Evolutionary conservation across 2,888 invertebrate species (phyloP).

Genomic region (Aleiodes alternator): DNA sequence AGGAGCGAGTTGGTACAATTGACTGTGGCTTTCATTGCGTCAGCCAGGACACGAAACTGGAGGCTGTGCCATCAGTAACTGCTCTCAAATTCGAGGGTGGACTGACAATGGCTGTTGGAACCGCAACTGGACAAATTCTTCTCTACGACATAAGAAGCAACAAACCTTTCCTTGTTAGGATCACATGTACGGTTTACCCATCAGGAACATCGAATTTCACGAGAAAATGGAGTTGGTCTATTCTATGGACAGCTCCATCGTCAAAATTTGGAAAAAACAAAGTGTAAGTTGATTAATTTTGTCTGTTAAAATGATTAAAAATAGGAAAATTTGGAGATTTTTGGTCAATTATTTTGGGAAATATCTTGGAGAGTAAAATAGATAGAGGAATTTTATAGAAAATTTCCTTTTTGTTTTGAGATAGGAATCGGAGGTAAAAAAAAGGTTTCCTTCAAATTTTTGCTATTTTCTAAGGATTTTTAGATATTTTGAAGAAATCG

Average conservation of each 20-base stretch:
- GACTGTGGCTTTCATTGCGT: constrained; percentile 87
- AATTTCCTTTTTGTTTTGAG: too few species aligned
- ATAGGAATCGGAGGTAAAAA: too few species aligned
- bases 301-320: too few species aligned
- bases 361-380: too few species aligned
- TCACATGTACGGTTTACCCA: constrained; percentile 95
- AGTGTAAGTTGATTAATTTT: constrained; percentile 77
- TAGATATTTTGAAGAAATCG: too few species aligned
- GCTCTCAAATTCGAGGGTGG: constrained; percentile 86
- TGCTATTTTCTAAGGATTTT: too few species aligned
- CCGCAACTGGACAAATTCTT: constrained; percentile 94
- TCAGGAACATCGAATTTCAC: constrained; percentile 92
- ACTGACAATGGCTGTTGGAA: constrained; percentile 91
- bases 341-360: too few species aligned
- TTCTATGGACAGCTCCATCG: constrained; percentile 90
- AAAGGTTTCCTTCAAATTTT: too few species aligned
- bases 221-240: constrained; percentile 87
- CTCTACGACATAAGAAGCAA: constrained; percentile 96
- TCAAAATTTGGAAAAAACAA: constrained; percentile 94
- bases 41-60: constrained; percentile 78
- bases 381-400: too few species aligned
- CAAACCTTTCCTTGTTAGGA: constrained; percentile 92
- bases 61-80: constrained; percentile 84
- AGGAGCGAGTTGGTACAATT: constrained; percentile 85
- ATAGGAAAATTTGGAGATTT: too few species aligned